Conservation (phyloP, 2,888 invertebrate genomes). For the Drosophila limbata region DNA sequence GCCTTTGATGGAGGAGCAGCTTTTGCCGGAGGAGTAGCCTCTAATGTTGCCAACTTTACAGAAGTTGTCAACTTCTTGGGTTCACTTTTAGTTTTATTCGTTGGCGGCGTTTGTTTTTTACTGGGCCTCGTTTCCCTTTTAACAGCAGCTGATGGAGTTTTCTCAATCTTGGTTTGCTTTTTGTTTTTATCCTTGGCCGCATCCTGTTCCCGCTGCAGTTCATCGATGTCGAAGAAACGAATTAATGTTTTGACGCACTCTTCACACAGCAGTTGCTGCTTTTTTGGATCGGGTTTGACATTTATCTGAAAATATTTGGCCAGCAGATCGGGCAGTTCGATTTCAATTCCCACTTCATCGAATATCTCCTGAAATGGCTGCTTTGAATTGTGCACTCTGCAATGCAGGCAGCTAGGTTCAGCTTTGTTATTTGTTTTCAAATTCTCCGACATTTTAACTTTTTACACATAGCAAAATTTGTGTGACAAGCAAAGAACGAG, state of each 20-base stretch:
- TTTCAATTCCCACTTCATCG: slow-evolving; percentile 81
- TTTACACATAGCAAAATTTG: slow-evolving; percentile 56
- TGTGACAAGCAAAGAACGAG: slow-evolving; percentile 15
- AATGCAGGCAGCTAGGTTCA: slow-evolving; percentile 72
- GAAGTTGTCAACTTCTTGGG: background rate
- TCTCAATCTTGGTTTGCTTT: too few relatives aligned
- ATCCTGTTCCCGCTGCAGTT: slow-evolving; percentile 59
- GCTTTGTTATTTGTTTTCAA: slow-evolving; percentile 34
- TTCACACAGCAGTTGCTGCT: slow-evolving; percentile 71
- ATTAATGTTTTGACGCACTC: slow-evolving; percentile 79
- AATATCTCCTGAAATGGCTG: slow-evolving; percentile 78
- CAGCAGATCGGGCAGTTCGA: slow-evolving; percentile 74
- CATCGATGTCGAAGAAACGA: slow-evolving; percentile 77
- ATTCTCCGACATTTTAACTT: slow-evolving; percentile 76
- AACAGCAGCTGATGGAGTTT: slow-evolving; percentile 6
- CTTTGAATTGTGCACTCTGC: slow-evolving; percentile 60
- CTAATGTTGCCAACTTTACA: background rate
- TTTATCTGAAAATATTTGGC: slow-evolving; percentile 69
- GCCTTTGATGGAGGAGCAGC: background rate
- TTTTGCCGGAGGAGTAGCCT: background rate
- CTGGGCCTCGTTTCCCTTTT: background rate
- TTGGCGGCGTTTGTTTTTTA: slow-evolving; percentile 1
- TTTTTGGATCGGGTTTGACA: slow-evolving; percentile 40
- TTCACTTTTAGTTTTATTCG: background rate
- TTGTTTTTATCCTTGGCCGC: slow-evolving; percentile 12